These are phyloP conservation scores for Oryctolagus cuniculus DNA, from an alignment of 2,113 vertebrate species.

Conservation along the genomic window DNA sequence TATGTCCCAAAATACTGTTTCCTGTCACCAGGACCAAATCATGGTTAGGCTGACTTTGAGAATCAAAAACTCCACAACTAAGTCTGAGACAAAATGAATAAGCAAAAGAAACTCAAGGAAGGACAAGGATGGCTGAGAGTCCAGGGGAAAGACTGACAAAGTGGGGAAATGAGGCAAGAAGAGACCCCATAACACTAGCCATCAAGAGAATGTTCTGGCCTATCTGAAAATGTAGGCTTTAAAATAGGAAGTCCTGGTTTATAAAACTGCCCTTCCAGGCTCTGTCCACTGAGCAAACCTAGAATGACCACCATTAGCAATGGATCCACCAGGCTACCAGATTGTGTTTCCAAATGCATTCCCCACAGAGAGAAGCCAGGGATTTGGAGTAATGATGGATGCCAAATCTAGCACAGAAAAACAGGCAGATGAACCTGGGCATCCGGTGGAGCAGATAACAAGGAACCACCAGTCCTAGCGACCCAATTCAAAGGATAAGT, in stretches of 20 bases:
- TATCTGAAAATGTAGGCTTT: not conserved
- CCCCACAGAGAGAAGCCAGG: not conserved
- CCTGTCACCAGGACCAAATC: not conserved
- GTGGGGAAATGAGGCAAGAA: not conserved
- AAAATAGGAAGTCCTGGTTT: not conserved
- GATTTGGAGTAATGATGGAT: not conserved
- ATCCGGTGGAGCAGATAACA: not conserved
- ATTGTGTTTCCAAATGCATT: not conserved
- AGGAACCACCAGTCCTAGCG: not conserved
- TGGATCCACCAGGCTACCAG: not conserved
- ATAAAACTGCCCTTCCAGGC: not conserved
- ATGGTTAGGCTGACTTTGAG: not conserved
- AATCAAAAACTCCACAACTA: not conserved
- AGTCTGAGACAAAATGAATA: not conserved
- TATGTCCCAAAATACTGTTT: not conserved
- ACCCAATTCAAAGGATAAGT: not conserved
- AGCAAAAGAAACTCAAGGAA: not conserved
- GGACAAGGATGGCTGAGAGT: not conserved
- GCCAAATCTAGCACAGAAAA: not conserved
- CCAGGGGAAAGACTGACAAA: not conserved
- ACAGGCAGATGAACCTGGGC: not conserved
- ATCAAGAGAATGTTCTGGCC: not conserved
- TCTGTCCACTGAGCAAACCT: not conserved
- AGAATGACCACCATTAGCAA: not conserved
- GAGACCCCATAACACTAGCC: not conserved